Evolutionary conservation across 1,140 invertebrate species (phyloP).

Genomic region (Zaprionus ghesquierei): DNA sequence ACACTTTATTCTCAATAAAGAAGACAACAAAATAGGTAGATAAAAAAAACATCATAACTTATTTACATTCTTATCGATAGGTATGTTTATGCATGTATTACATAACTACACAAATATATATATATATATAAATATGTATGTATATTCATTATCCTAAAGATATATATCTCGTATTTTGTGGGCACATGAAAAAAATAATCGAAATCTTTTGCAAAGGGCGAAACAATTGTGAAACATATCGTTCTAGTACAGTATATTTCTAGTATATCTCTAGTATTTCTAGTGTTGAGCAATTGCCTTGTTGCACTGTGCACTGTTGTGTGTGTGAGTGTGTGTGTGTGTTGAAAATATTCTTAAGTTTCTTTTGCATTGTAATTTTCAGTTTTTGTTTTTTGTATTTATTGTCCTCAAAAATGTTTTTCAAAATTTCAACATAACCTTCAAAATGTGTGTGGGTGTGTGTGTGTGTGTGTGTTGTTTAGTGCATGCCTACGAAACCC

Average conservation of each 20-base stretch:
- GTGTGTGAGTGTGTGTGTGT: background rate
- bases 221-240: slow-evolving; percentile 25
- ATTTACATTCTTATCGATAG: slow-evolving; percentile 60
- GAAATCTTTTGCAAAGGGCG: slow-evolving; percentile 3
- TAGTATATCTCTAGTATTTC: slow-evolving; percentile 1
- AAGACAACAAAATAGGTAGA: background rate
- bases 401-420: slow-evolving; percentile 70
- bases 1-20: slow-evolving; percentile 68
- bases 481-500: slow-evolving; percentile 57
- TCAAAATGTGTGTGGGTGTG: background rate
- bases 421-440: slow-evolving; percentile 23
- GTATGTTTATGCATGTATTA: slow-evolving; percentile 37
- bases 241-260: slow-evolving; percentile 28
- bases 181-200: slow-evolving; percentile 32
- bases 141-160: background rate
- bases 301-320: slow-evolving; percentile 10
- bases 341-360: background rate
- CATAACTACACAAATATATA: slow-evolving; percentile 7
- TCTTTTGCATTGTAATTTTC: background rate
- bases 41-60: slow-evolving; percentile 60
- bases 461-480: background rate
- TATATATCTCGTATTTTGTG: slow-evolving; percentile 18
- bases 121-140: background rate
- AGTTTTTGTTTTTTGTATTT: slow-evolving; percentile 44
- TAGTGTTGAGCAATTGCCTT: slow-evolving; percentile 23